Base-by-base conservation (phyloP, 2,113 vertebrate genomes). In the Coreoperca whiteheadi region DNA sequence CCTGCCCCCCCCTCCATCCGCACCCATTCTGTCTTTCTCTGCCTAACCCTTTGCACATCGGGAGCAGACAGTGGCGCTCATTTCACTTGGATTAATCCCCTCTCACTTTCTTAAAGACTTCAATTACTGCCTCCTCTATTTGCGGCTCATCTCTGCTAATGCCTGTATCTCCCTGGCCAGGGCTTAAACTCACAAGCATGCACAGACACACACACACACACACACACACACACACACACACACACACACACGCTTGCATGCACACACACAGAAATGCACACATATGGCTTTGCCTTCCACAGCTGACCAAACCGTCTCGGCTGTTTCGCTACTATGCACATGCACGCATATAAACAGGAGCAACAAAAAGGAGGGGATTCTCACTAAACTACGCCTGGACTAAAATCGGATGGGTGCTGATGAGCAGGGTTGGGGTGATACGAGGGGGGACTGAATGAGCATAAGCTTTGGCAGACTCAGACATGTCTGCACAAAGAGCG, bases 71-170 rank as follows among this genome's bases (percentile, higher is more conserved):
- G 88, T 90, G 85, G 88, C 75, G 70, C 88, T 93, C 88, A 86
- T 94, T 93, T 86, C 81, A 64, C 85, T 92, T 51, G 86, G 87
- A 91, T 92, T 94, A 95, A 95, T 94, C 93, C 90, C 90, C 92
- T 91, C 93, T 93, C 92, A 93, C 91, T 95, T 94, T 87, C 93
- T 93, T 94, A 95, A 95, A 94, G 90, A 94, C 94, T 95, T 94
- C 94, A 93, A 94, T 94, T 95, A 95, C 94, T 82, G 88, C 90
- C 89, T 91, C 91, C 79, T 90, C 93, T 92, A 94, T 94, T 95
- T 92, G 91, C 79, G 50, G 88, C 92, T 94, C 89, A 94, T 92
- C 93, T 91, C 88, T 80, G 77, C 87, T 95, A 95, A 95, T 94
- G 93, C 93, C 93, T 93, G 90, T 93, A 95, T 95, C 93, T 95